These are phyloP conservation scores for Chymomyza procnemis DNA, from an alignment of 2,888 invertebrate species.

Conservation along the genomic window DNA sequence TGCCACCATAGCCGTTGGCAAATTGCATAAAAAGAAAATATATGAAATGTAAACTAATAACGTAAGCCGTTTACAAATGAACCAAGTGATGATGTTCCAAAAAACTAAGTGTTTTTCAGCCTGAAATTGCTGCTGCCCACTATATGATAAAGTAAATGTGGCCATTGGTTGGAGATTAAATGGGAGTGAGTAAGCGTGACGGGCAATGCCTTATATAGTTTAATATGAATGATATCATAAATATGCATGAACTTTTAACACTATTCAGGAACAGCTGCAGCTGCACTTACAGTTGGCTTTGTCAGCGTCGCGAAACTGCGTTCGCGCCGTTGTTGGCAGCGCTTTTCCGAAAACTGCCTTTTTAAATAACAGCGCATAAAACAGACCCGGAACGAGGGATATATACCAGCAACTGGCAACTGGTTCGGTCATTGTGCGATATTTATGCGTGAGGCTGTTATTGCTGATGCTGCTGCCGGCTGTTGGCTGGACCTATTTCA, in stretches of 20 bases:
- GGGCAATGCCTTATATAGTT: constrained; percentile 65
- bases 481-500: constrained; percentile 58
- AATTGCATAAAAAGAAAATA: no score
- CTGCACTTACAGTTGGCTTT: constrained; percentile 9
- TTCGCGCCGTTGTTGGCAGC: background rate
- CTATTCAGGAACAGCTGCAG: constrained; percentile 66
- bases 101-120: background rate
- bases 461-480: constrained; percentile 5
- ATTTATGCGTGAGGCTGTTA: constrained; percentile 7
- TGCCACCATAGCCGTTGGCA: no score
- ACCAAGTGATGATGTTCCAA: background rate
- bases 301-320: background rate
- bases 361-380: constrained; percentile 60
- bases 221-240: constrained; percentile 71
- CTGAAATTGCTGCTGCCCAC: background rate
- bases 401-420: constrained; percentile 3
- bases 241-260: constrained; percentile 72
- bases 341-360: constrained; percentile 54
- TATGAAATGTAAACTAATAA: no score
- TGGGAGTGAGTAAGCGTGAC: constrained; percentile 30
- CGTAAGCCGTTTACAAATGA: background rate
- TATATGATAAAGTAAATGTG: background rate
- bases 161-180: background rate
- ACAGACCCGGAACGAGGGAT: constrained; percentile 8
- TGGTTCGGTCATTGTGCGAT: constrained; percentile 12